phyloP scores from a whole-genome alignment of 2,113 vertebrate genomes.

The Melanostigma gelatinosum region DNA sequence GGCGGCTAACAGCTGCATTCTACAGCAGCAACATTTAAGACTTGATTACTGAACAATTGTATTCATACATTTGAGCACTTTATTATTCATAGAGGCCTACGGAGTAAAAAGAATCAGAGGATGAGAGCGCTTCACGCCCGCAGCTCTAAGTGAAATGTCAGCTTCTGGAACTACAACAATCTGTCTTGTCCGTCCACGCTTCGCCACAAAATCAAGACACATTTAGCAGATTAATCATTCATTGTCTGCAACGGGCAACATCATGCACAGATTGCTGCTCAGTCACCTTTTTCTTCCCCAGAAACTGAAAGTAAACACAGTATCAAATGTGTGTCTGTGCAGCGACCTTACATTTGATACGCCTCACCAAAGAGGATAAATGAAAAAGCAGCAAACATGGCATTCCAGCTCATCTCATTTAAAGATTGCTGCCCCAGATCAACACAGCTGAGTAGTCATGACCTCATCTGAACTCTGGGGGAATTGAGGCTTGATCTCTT shows the following conservation, averaged over 20 bases:
- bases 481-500: conserved; percentile 10
- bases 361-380: conserved; percentile 38
- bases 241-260: conserved; percentile 2
- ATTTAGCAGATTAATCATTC: conserved; percentile 40
- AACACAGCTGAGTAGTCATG: conserved; percentile 28
- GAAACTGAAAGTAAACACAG: conserved; percentile 28
- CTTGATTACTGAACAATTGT: conserved; percentile 12
- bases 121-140: conserved; percentile 18
- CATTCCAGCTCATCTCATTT: conserved; percentile 50
- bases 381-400: conserved; percentile 34
- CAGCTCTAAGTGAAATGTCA: conserved; percentile 54
- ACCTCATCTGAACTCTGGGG: conserved; percentile 31
- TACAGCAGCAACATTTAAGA: conserved; percentile 26
- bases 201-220: conserved; percentile 30
- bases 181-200: conserved; percentile 27
- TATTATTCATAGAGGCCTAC: conserved; percentile 31
- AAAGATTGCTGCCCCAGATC: conserved; percentile 37
- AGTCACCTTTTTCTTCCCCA: conserved; percentile 10
- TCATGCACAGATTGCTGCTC: conserved; percentile 13
- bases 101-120: conserved; percentile 14
- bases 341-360: conserved; percentile 15
- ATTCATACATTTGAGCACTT: conserved; percentile 21
- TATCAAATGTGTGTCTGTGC: conserved; percentile 6
- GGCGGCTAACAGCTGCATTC: conserved; percentile 19
- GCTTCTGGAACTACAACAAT: conserved; percentile 31